Percentiles rank a stretch among this genome's conserved stretches.
phyloP scores from a whole-genome alignment of 92 coral and sea anemone species.

The Muricea muricata region DNA sequence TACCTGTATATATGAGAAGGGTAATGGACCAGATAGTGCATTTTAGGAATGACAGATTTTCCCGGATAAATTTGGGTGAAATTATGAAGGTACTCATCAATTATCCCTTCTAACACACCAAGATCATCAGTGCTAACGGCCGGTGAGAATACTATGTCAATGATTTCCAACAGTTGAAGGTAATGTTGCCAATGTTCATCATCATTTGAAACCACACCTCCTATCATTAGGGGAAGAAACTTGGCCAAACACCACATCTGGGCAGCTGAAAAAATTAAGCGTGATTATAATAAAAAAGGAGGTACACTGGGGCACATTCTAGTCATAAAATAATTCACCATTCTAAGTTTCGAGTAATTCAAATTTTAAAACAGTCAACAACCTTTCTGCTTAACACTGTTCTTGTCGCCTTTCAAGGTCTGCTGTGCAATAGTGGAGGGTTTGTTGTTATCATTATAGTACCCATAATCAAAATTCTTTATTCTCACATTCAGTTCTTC shows the following conservation, averaged over 20 bases:
- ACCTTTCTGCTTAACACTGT: conserved; percentile 45
- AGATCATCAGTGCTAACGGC: conserved; percentile 23
- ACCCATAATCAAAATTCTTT: not conserved
- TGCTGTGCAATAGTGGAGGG: conserved; percentile 22
- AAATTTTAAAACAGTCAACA: not conserved
- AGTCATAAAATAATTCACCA: not conserved
- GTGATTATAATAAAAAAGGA: too few relatives aligned
- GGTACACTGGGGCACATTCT: too few relatives aligned
- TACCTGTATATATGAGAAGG: conserved; percentile 45
- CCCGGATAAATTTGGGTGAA: conserved; percentile 36
- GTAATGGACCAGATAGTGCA: conserved; percentile 52
- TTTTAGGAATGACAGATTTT: conserved; percentile 41
- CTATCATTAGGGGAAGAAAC: conserved; percentile 29
- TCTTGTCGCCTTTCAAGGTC: conserved; percentile 13
- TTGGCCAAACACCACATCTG: conserved; percentile 42
- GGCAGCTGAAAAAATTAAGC: conserved; percentile 24
- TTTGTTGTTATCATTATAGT: conserved; percentile 2
- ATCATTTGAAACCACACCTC: conserved; percentile 23
- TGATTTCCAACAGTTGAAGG: conserved; percentile 4
- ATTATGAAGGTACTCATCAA: conserved; percentile 42
- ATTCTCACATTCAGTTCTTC: not conserved
- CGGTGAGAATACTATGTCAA: conserved; percentile 28
- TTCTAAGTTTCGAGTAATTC: not conserved
- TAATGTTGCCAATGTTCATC: conserved; percentile 48
- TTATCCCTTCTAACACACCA: conserved; percentile 28